Evolutionary conservation across 2,113 vertebrate genomes (phyloP).

Genomic region (Andinoacara biseriatus): DNA sequence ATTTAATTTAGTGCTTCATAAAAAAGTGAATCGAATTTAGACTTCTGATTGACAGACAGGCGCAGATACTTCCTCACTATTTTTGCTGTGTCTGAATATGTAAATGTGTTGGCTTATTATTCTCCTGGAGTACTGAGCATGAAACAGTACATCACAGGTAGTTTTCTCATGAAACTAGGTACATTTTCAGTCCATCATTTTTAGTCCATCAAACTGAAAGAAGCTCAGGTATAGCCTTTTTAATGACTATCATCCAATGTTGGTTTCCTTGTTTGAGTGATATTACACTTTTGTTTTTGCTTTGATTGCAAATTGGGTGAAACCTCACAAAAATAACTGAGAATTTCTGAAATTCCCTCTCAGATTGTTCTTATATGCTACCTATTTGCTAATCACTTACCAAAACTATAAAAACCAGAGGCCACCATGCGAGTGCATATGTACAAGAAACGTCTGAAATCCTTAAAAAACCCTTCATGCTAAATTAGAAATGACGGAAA

Average conservation of each 20-base stretch:
- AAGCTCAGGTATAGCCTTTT: not conserved
- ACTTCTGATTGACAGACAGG: conserved; percentile 22
- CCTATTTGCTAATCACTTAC: not conserved
- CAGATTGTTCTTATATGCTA: not conserved
- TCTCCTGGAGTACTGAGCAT: conserved; percentile 1
- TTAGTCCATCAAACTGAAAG: not conserved
- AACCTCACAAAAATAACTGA: not conserved
- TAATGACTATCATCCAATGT: not conserved
- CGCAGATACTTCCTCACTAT: not conserved
- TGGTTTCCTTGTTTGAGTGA: not conserved
- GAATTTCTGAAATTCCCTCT: not conserved
- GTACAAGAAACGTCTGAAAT: not conserved
- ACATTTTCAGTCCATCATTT: conserved; percentile 5
- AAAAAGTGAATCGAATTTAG: conserved; percentile 29
- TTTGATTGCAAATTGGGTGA: not conserved
- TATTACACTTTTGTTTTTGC: not conserved
- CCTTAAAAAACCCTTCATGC: not conserved
- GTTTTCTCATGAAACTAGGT: not conserved
- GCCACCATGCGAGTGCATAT: not conserved
- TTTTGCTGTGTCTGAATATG: conserved; percentile 27
- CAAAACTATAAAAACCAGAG: not conserved
- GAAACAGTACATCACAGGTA: conserved; percentile 14
- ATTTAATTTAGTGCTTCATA: conserved; percentile 24
- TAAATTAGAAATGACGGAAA: not conserved
- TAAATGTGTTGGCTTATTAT: conserved; percentile 16